A percentile compares a stretch with the other conserved stretches of the same genome.
These are phyloP conservation scores for Euwallacea similis DNA, from an alignment of 1,140 invertebrate species.

Conservation along the genomic window DNA sequence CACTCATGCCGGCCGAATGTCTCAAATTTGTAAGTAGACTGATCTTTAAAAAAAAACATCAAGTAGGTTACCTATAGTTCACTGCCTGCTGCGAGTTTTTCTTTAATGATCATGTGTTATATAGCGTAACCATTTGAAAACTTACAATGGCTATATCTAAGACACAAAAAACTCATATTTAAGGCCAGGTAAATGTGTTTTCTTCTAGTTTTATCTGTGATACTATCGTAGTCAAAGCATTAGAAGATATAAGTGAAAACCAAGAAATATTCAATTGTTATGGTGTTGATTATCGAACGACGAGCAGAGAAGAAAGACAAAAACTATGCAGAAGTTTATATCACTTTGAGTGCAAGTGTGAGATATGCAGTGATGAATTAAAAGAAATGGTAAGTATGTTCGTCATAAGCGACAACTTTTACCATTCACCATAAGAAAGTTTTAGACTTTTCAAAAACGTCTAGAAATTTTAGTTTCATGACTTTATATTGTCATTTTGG, in stretches of 20 bases:
- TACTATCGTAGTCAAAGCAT: constrained; percentile 49
- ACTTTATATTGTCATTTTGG: too few relatives aligned
- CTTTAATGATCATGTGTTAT: too few relatives aligned
- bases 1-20: constrained; percentile 87
- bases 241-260: constrained; percentile 46
- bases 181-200: not conserved
- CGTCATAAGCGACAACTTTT: not conserved
- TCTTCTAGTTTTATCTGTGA: constrained; percentile 47
- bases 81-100: too few relatives aligned
- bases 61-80: too few relatives aligned
- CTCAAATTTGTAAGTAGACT: constrained; percentile 66
- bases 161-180: too few relatives aligned
- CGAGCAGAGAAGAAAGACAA: constrained; percentile 44
- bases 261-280: constrained; percentile 54
- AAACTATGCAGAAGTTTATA: constrained; percentile 45
- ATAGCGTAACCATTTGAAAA: too few relatives aligned
- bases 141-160: too few relatives aligned
- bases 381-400: constrained; percentile 43
- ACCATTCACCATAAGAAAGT: not conserved
- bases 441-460: not conserved
- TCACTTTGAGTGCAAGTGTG: constrained; percentile 51
- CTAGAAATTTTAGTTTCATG: too few relatives aligned
- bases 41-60: not conserved
- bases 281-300: constrained; percentile 47
- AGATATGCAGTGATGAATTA: constrained; percentile 44